Evolutionary conservation across 2,888 invertebrate species (phyloP).

Genomic region (Bimastos eiseni): DNA sequence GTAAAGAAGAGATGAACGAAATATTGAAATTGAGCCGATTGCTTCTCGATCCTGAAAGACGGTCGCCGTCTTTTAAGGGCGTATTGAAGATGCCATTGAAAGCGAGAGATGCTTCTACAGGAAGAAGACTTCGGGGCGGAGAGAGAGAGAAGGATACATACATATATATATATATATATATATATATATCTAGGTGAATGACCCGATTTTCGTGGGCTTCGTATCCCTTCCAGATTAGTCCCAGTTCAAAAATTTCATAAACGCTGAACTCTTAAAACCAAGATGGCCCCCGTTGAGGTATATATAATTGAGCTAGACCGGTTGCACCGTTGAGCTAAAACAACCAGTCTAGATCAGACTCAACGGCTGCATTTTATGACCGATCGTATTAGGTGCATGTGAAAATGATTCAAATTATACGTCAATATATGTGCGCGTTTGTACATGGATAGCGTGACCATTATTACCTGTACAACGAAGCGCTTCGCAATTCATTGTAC

Average conservation of each 20-base stretch:
- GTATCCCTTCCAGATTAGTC: too few relatives aligned
- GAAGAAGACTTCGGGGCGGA: not conserved
- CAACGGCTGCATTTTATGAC: not conserved
- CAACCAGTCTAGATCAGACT: not conserved
- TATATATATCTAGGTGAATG: too few relatives aligned
- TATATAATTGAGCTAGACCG: not conserved
- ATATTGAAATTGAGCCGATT: not conserved
- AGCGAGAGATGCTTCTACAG: not conserved
- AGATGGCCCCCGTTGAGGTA: not conserved
- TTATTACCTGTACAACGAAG: not conserved
- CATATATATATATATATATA: too few relatives aligned
- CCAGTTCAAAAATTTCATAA: too few relatives aligned
- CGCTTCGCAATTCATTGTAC: not conserved
- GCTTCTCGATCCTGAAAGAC: slow-evolving; percentile 13
- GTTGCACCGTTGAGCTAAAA: not conserved
- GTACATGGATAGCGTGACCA: not conserved
- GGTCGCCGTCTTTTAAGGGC: not conserved
- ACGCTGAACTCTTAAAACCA: not conserved
- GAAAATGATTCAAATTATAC: not conserved
- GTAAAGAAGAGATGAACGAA: not conserved
- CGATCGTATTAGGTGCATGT: not conserved
- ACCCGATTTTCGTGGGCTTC: too few relatives aligned
- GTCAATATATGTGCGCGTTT: not conserved
- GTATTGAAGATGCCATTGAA: too few relatives aligned
- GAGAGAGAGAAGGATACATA: too few relatives aligned